These are phyloP conservation scores for Tragelaphus scriptus DNA, from an alignment of 2,113 vertebrate species.

Conservation along the genomic window DNA sequence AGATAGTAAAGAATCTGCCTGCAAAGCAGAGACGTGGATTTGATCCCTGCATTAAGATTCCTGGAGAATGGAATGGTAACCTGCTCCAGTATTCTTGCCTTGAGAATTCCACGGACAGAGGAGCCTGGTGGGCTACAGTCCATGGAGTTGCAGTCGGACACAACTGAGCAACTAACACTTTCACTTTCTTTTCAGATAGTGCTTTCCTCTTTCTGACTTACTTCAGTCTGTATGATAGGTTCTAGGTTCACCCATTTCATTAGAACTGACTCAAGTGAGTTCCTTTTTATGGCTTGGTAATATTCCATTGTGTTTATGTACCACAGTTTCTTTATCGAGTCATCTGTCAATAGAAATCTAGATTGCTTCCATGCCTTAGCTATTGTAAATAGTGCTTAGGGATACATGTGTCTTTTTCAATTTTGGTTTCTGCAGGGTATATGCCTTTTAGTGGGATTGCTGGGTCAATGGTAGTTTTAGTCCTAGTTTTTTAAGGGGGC, in stretches of 20 bases:
- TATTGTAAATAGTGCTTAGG: not conserved
- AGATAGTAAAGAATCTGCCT: not conserved
- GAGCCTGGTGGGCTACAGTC: not conserved
- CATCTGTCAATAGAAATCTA: not conserved
- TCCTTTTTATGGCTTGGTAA: not conserved
- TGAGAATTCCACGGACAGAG: not conserved
- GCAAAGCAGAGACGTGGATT: rapidly evolving
- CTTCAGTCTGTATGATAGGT: not conserved
- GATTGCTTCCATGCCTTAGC: not conserved
- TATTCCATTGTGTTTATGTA: not conserved
- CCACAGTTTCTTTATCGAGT: not conserved
- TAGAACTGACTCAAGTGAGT: not conserved
- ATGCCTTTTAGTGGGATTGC: not conserved
- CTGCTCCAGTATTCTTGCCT: not conserved
- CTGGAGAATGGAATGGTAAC: not conserved
- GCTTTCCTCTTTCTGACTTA: not conserved
- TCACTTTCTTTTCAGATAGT: not conserved
- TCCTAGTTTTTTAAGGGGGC: not conserved
- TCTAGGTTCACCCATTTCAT: not conserved
- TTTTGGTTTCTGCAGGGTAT: not conserved
- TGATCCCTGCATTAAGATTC: not conserved
- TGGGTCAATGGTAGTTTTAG: not conserved
- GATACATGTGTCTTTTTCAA: not conserved
- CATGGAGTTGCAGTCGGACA: not conserved
- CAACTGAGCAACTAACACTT: not conserved